These are phyloP conservation scores for Caenorhabditis afra DNA, from an alignment of 2,888 invertebrate genomes.

Conservation along the genomic window DNA sequence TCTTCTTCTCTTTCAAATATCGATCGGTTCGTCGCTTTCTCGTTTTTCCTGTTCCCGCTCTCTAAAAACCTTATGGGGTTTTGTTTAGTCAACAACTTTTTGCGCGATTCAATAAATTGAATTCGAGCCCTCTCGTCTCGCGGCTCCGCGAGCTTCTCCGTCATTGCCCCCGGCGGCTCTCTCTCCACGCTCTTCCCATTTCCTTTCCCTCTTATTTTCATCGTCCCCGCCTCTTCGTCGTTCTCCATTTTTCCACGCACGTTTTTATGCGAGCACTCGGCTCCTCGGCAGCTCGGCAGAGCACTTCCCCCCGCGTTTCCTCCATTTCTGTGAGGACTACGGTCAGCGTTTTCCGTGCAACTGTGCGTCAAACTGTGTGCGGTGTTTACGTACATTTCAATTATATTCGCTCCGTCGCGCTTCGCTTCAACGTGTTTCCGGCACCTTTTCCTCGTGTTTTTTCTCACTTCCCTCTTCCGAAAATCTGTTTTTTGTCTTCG, in stretches of 20 bases:
- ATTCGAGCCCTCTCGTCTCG: constrained; percentile 43
- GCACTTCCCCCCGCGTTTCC: background rate
- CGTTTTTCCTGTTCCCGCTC: constrained; percentile 10
- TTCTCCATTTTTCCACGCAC: constrained; percentile 11
- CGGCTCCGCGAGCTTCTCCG: constrained; percentile 28
- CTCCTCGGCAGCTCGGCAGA: background rate
- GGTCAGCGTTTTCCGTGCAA: constrained; percentile 36
- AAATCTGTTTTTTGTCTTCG: background rate
- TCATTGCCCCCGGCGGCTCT: constrained; percentile 26
- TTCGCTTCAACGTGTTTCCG: background rate
- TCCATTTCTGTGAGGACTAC: constrained; percentile 3
- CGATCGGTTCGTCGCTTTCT: too few relatives aligned
- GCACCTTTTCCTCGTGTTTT: background rate
- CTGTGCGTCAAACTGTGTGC: constrained; percentile 19
- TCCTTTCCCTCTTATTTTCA: constrained; percentile 31
- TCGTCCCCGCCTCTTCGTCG: background rate
- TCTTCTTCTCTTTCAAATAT: too few relatives aligned
- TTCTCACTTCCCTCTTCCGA: background rate
- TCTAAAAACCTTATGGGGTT: constrained; percentile 23
- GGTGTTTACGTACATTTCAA: constrained; percentile 43
- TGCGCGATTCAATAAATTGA: constrained; percentile 55
- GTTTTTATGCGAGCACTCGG: background rate
- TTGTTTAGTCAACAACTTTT: constrained; percentile 54
- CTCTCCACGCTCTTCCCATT: constrained; percentile 24
- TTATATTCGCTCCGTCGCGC: constrained; percentile 6